phyloP scores from a whole-genome alignment of 1,140 invertebrate species.

The Cecropterus lyciades region DNA sequence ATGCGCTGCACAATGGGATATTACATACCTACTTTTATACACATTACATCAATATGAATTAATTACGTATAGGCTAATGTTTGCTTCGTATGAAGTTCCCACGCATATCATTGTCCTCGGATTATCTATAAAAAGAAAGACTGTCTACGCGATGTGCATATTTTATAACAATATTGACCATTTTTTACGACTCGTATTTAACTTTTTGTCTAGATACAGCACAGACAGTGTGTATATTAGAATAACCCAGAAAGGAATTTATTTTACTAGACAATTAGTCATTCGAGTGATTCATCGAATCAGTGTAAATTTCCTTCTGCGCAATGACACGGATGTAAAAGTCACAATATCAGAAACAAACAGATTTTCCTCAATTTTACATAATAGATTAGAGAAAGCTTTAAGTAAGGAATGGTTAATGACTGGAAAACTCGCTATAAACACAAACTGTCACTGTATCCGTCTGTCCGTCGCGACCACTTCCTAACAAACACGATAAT shows the following conservation, averaged over 20 bases:
- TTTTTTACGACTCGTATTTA: too few relatives aligned
- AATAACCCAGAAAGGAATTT: background rate
- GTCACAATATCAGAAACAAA: background rate
- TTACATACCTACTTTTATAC: too few relatives aligned
- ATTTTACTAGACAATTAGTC: background rate
- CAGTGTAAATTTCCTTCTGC: background rate
- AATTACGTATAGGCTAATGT: background rate
- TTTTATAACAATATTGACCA: too few relatives aligned
- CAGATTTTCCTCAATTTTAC: background rate
- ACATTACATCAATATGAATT: background rate
- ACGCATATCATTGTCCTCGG: background rate
- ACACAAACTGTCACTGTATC: conserved; percentile 31
- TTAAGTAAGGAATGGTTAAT: conserved; percentile 14
- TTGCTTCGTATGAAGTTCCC: background rate
- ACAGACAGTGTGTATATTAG: background rate
- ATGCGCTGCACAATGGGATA: too few relatives aligned
- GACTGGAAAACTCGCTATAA: conserved; percentile 39
- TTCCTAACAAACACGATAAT: conserved; percentile 41
- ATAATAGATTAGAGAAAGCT: background rate
- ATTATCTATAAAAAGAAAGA: conserved; percentile 4
- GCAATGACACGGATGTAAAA: conserved; percentile 2
- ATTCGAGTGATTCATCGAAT: background rate
- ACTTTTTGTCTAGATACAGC: too few relatives aligned
- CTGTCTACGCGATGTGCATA: background rate
- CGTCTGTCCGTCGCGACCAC: conserved; percentile 19